Evolutionary conservation across 2,797 vertebrate genomes (phyloP).

Genomic region (Loris lydekkerianus): DNA sequence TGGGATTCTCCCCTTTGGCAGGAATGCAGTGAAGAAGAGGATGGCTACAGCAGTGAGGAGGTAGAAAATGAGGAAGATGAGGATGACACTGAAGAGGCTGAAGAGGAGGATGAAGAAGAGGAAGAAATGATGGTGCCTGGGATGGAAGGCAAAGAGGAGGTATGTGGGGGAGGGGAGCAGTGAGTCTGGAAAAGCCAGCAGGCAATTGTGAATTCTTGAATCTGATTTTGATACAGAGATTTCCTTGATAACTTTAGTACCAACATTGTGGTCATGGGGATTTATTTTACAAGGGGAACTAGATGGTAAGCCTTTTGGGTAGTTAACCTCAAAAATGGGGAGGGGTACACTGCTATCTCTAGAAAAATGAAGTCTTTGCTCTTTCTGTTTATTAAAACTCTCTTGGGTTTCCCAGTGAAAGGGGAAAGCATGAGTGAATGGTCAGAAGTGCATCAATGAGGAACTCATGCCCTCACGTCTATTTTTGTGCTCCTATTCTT

Average conservation of each 20-base stretch:
- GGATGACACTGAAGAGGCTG: constrained; percentile 92
- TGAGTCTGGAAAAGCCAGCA: constrained; percentile 15
- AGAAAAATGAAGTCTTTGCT: background rate
- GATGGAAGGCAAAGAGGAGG: constrained; percentile 99
- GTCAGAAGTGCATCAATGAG: background rate
- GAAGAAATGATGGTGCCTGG: constrained; percentile 98
- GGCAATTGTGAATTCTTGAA: background rate
- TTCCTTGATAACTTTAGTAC: background rate
- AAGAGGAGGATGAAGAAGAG: constrained; percentile 93
- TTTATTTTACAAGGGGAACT: constrained; percentile 18
- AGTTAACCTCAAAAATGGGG: background rate
- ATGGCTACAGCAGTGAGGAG: constrained; percentile 91
- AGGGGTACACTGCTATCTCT: background rate
- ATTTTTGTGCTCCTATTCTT: background rate
- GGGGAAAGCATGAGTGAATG: background rate
- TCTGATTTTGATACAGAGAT: background rate
- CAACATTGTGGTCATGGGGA: background rate
- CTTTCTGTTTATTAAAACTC: constrained; percentile 48
- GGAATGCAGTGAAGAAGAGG: constrained; percentile 96
- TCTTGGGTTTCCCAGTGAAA: constrained; percentile 34
- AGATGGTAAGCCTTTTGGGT: constrained; percentile 1
- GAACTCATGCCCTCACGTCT: background rate
- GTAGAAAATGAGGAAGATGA: constrained; percentile 90
- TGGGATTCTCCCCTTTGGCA: constrained; percentile 81
- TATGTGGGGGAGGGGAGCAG: constrained; percentile 80